phyloP scores from a whole-genome alignment of 2,113 vertebrate genomes.

The Amphiprion percula region DNA sequence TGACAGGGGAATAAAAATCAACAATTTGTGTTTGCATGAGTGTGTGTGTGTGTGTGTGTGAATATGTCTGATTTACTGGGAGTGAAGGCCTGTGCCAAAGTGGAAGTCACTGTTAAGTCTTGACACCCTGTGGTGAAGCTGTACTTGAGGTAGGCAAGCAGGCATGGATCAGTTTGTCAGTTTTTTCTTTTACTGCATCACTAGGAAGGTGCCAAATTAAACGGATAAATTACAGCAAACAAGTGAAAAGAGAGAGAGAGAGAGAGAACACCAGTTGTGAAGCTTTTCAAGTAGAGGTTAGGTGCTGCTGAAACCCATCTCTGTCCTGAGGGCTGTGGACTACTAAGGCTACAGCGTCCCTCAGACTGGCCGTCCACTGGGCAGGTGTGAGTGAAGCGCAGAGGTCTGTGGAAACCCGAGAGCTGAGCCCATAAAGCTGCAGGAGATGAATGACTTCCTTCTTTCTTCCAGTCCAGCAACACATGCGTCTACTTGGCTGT shows the following conservation, averaged over 20 bases:
- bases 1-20: constrained; percentile 17
- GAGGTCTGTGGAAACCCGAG: constrained; percentile 68
- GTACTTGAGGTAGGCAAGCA: constrained; percentile 52
- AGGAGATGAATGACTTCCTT: neutral
- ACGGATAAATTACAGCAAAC: constrained; percentile 5
- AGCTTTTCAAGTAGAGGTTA: constrained; percentile 43
- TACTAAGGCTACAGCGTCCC: constrained; percentile 1
- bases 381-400: constrained; percentile 17
- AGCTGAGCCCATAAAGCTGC: constrained; percentile 6
- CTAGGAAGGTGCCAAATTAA: constrained; percentile 24
- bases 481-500: constrained; percentile 24
- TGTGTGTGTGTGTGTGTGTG: constrained; percentile 20
- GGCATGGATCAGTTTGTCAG: neutral
- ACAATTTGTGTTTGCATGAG: neutral
- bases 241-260: neutral
- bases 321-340: constrained; percentile 26
- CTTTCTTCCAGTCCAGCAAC: neutral
- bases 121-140: constrained; percentile 21
- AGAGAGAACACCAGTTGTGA: constrained; percentile 10
- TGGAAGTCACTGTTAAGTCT: constrained; percentile 40
- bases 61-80: constrained; percentile 19
- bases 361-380: constrained; percentile 14
- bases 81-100: constrained; percentile 43
- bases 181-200: constrained; percentile 1
- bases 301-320: constrained; percentile 51